phyloP scores from a whole-genome alignment of 2,888 invertebrate species.

The Drosophila monieri region DNA sequence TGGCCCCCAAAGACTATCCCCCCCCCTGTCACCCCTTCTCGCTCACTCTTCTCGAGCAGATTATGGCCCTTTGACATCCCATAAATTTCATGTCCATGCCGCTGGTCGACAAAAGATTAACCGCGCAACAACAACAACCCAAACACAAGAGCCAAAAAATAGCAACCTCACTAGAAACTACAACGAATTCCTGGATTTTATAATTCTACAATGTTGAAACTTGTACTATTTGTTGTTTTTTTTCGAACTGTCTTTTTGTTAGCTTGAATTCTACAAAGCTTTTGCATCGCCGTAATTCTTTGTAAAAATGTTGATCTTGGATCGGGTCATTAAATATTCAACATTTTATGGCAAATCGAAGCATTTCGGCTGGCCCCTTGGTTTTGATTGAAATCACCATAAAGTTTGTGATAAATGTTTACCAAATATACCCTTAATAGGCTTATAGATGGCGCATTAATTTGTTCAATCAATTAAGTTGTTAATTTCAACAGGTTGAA shows the following conservation, averaged over 20 bases:
- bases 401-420: conserved; percentile 26
- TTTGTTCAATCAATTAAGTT: conserved; percentile 24
- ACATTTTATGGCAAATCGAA: conserved; percentile 5
- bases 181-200: conserved; percentile 19
- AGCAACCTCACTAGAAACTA: conserved; percentile 19
- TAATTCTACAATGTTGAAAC: conserved; percentile 36
- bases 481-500: conserved; percentile 10
- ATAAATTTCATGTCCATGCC: conserved; percentile 72
- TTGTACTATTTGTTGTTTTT: conserved; percentile 19
- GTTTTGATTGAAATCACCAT: conserved; percentile 17
- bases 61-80: conserved; percentile 80
- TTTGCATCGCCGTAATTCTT: conserved; percentile 19
- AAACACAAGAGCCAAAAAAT: conserved; percentile 47
- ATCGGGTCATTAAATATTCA: conserved; percentile 18
- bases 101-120: conserved; percentile 49
- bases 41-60: conserved; percentile 50
- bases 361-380: not conserved
- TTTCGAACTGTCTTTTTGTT: not conserved
- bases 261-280: not conserved
- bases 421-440: conserved; percentile 16
- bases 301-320: conserved; percentile 11
- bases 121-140: conserved; percentile 42
- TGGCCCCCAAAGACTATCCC: not conserved
- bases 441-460: conserved; percentile 19
- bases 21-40: conserved; percentile 3